Conservation (phyloP, 1,140 invertebrate species). For the Lasioglossum baleicum region DNA sequence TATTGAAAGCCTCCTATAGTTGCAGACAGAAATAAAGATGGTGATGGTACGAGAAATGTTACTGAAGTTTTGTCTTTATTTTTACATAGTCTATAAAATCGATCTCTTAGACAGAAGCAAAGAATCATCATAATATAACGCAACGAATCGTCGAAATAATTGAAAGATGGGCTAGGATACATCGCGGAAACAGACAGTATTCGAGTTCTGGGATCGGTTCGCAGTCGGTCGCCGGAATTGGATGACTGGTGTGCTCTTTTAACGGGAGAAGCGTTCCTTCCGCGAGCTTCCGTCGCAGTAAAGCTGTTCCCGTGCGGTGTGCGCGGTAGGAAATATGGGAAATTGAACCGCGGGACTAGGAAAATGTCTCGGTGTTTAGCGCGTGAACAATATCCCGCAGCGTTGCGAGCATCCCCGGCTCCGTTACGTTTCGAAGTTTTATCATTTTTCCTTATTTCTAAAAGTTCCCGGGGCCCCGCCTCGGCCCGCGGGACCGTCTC, state of each 20-base stretch:
- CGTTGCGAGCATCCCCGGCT: background rate
- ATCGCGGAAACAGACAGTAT: background rate
- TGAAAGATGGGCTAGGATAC: background rate
- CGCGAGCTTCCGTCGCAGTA: background rate
- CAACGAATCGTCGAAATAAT: background rate
- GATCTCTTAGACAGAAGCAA: no score
- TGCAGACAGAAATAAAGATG: no score
- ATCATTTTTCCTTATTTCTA: constrained; percentile 45
- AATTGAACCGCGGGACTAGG: constrained; percentile 2
- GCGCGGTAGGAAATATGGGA: constrained; percentile 17
- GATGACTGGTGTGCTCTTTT: constrained; percentile 1
- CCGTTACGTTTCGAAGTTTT: constrained; percentile 24
- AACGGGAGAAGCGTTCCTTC: background rate
- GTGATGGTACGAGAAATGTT: no score
- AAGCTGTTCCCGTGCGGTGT: constrained; percentile 1
- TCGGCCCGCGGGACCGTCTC: background rate
- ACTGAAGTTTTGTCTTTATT: no score
- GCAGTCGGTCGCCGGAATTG: constrained; percentile 9
- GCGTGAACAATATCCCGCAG: constrained; percentile 27
- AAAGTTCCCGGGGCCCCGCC: constrained; percentile 24
- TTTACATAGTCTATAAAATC: no score
- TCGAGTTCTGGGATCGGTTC: background rate
- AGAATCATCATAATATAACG: no score
- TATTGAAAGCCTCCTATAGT: no score
- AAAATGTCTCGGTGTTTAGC: constrained; percentile 35